Evolutionary conservation across 2,113 vertebrate genomes (phyloP), one percentile per base, ranked within the genome.

Genomic region (Aix galericulata): DNA sequence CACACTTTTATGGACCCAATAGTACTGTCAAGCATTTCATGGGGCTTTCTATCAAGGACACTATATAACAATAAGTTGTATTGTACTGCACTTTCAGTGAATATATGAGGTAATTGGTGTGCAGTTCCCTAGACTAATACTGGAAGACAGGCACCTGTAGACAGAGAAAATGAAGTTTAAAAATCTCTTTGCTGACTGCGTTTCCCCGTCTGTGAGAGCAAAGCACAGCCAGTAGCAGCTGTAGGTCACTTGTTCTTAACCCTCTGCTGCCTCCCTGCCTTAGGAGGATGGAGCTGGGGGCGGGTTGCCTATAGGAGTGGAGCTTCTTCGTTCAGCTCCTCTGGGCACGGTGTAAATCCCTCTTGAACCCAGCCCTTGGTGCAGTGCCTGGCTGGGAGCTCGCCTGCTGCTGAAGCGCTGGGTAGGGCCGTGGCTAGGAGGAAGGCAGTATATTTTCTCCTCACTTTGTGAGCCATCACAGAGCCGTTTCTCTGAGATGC

Each of bases 91-190:
- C 95, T 96, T 94, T 83, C 93, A 92, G 94, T 95, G 94, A 96
- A 95, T 96, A 92, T 95, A 94, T 95, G 88, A 94, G 93, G 94
- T 96, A 96, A 96, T 95, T 94, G 95, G 92, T 90, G 92, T 96
- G 95, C 92, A 96, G 94, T 96, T 96, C 90, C 94, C 95, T 82
- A 77, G 95, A 82, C 92, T 96, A 90, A 95, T 90, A 96, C 80
- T 93, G 83, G 90, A 96, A 96, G 94, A 95, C 77, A 89, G 92
- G 80, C 66, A 94, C 74, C 86, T 92, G 77, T 92, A 92, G 93
- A 76, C 81, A 96, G 73, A 93, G 69, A 94, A 96, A 97, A 96
- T 92, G 86, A 95, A 91, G 80, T 90, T 94, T 88, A 94, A 96
- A 95, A 94, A 76, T 91, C 66, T 91, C 91, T 96, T 94, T 92